Percentiles rank a stretch among this genome's conserved stretches.
Conservation (phyloP, 2,797 vertebrate species). For the Alcedo atthis region DNA sequence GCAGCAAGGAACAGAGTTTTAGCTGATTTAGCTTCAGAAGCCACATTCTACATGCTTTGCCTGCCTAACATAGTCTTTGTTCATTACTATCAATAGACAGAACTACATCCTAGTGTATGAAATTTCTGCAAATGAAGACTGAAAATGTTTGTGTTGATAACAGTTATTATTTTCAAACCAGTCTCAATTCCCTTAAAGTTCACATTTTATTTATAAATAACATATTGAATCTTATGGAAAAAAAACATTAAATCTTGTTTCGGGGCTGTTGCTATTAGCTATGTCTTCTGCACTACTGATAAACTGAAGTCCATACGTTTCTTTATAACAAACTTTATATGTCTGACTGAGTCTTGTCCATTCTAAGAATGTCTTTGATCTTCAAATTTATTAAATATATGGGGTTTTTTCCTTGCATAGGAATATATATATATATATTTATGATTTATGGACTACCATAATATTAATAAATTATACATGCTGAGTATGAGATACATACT, state of each 20-base stretch:
- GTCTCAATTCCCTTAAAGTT: neutral
- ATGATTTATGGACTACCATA: neutral
- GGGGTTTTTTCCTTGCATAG: neutral
- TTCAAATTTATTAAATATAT: neutral
- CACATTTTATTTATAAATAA: neutral
- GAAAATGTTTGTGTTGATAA: neutral
- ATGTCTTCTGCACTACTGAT: neutral
- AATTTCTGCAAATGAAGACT: neutral
- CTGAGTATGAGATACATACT: neutral
- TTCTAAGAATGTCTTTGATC: neutral
- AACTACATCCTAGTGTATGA: neutral
- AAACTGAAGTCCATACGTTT: accelerated
- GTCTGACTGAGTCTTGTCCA: neutral
- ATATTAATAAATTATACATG: neutral
- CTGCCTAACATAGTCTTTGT: neutral
- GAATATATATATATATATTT: neutral
- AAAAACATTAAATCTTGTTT: neutral
- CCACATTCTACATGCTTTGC: neutral
- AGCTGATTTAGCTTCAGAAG: neutral
- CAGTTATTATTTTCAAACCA: neutral
- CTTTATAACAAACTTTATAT: neutral
- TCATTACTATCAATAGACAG: neutral
- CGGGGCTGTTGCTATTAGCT: neutral
- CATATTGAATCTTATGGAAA: neutral
- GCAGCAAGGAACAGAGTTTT: neutral